phyloP scores from a whole-genome alignment of 1,140 invertebrate species.

The Drosophila tristis region DNA sequence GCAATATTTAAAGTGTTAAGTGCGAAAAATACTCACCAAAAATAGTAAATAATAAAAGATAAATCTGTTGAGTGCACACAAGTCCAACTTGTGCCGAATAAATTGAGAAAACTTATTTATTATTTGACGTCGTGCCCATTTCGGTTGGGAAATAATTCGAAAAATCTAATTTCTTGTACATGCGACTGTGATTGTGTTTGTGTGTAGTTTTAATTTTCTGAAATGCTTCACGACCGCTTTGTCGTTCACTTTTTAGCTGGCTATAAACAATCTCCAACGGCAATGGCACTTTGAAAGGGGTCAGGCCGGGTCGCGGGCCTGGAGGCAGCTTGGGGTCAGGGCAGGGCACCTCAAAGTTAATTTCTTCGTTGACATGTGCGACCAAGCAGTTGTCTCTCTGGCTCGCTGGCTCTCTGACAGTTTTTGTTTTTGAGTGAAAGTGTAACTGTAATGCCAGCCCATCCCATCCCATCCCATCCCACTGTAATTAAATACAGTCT shows the following conservation, averaged over 20 bases:
- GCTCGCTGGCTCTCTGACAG: constrained; percentile 20
- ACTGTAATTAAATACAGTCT: constrained; percentile 80
- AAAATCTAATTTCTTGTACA: constrained; percentile 33
- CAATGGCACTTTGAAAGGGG: constrained; percentile 72
- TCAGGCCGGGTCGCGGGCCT: constrained; percentile 23
- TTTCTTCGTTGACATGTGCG: constrained; percentile 55
- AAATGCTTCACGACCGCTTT: constrained; percentile 35
- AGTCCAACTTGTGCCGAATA: too few relatives aligned
- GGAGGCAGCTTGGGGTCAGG: constrained; percentile 15
- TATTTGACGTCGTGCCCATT: not conserved
- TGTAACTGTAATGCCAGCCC: constrained; percentile 67
- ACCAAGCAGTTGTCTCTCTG: not conserved
- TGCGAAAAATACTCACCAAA: too few relatives aligned
- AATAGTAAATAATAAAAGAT: too few relatives aligned
- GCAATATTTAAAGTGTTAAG: not conserved
- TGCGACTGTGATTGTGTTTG: not conserved
- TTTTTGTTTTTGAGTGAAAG: constrained; percentile 67
- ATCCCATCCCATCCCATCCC: constrained; percentile 43
- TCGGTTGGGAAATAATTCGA: constrained; percentile 27
- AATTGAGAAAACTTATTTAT: not conserved
- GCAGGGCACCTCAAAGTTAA: constrained; percentile 55
- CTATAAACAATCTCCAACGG: constrained; percentile 36
- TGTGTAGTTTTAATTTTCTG: constrained; percentile 17
- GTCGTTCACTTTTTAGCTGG: constrained; percentile 13
- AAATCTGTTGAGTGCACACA: too few relatives aligned